Evolutionary conservation across 2,888 invertebrate species (phyloP), one percentile per base, ranked within the genome.

Genomic region (Drosophila formosana): DNA sequence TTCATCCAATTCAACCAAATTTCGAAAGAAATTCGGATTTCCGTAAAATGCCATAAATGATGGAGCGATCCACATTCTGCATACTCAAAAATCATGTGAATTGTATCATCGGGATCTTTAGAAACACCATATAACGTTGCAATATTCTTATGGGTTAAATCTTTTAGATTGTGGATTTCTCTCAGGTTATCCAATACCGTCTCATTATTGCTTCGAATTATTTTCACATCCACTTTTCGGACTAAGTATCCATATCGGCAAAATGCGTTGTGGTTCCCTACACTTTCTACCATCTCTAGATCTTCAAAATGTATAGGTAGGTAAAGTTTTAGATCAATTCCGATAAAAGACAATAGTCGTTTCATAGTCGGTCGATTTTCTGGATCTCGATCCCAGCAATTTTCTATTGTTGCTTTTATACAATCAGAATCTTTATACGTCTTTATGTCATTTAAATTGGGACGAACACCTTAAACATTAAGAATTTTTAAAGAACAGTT

Each of bases 61-160:
- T 60, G 1, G 6, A 66, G 41, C 3, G 60, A 39, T 25, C 60
- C 58, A 26, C 52, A 52, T 13, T 66, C 39, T 3, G 61, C 60
- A 26, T 43, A 66, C 7, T 65, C 65, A 51, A 52, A 58, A 7
- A 65, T 3, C 18, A 58, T 32, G 6, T 32, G n/a, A 25, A 26
- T 26, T 34, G 2, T 23, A 11, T n/a, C 5, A 1, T 30, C 8
- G 6, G 9, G 1, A 53, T 65, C 46, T 13, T 11, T n/a, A 4
- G n/a, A 43, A 4, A 34, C 26, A 3, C 49, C 49, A 55, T 8
- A 32, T 8, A 60, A 28, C 11, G 13, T 32, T 5, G 18, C 9
- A 23, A 53, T 53, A 50, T 66, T 66, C 8, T 7, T 26, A 8
- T 47, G 18, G 0, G 4, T 8, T 4, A 66, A 30, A 7, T 60